These are phyloP conservation scores for Brachymystax lenok DNA, from an alignment of 2,797 vertebrate species.

Conservation along the genomic window DNA sequence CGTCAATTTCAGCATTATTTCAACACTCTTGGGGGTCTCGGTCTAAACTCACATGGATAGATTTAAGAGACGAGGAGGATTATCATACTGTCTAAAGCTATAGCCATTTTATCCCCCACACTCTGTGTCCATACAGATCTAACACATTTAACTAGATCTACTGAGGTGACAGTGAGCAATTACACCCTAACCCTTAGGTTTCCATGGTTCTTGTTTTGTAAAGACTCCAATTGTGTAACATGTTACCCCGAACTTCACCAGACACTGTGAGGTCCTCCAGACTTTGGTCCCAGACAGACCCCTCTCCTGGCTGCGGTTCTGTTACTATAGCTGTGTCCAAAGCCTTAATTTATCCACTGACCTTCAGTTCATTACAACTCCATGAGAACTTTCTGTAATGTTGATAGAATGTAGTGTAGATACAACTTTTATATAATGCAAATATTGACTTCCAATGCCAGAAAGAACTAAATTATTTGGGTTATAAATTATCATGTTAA, in stretches of 20 bases:
- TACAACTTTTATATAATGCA: not conserved
- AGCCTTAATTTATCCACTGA: not conserved
- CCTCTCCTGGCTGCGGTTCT: not conserved
- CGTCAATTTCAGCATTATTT: no score
- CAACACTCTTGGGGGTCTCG: not conserved
- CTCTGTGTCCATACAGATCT: not conserved
- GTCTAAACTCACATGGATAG: slow-evolving; percentile 1
- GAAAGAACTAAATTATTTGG: not conserved
- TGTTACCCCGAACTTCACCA: not conserved
- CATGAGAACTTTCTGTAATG: not conserved
- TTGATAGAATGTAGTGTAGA: not conserved
- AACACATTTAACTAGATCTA: not conserved
- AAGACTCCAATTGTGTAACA: not conserved
- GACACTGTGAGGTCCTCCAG: not conserved
- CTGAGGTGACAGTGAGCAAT: not conserved
- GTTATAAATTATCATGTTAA: not conserved
- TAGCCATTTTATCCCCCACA: not conserved
- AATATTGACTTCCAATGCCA: not conserved
- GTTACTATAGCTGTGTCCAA: not conserved
- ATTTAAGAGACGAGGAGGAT: not conserved
- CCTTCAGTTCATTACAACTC: not conserved
- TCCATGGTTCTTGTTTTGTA: not conserved
- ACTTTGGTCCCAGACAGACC: not conserved
- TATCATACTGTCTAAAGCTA: not conserved
- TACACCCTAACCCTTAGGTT: not conserved